Evolutionary conservation across 2,113 vertebrate genomes (phyloP).

Genomic region (Corythaeola cristata): DNA sequence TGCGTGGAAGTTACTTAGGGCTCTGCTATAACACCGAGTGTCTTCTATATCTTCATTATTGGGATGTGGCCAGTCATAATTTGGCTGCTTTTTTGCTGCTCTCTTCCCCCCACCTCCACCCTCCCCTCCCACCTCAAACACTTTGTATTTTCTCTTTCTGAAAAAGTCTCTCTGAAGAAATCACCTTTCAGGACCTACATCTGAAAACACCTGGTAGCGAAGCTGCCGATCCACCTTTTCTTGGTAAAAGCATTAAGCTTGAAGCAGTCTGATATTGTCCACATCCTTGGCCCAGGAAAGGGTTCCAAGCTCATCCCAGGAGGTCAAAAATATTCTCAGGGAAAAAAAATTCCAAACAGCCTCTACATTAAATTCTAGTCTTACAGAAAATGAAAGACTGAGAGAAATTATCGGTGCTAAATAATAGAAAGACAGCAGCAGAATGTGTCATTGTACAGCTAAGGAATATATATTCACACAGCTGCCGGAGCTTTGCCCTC

Average conservation of each 20-base stretch:
- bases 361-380: not conserved
- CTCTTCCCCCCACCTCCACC: not conserved
- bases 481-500: not conserved
- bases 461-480: not conserved
- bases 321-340: not conserved
- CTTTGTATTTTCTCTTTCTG: not conserved
- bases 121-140: not conserved
- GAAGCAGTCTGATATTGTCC: not conserved
- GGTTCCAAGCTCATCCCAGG: not conserved
- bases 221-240: not conserved
- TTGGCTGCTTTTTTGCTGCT: not conserved
- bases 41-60: not conserved
- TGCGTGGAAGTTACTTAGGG: not conserved
- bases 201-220: not conserved
- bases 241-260: not conserved
- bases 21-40: rapidly evolving
- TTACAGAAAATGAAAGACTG: not conserved
- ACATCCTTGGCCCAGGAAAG: not conserved
- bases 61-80: not conserved
- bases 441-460: not conserved
- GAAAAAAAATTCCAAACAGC: not conserved
- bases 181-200: not conserved
- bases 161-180: not conserved
- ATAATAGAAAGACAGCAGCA: not conserved
- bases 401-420: not conserved